Base-by-base conservation (phyloP, 2,888 invertebrate genomes). In the Itoplectis maculator region DNA sequence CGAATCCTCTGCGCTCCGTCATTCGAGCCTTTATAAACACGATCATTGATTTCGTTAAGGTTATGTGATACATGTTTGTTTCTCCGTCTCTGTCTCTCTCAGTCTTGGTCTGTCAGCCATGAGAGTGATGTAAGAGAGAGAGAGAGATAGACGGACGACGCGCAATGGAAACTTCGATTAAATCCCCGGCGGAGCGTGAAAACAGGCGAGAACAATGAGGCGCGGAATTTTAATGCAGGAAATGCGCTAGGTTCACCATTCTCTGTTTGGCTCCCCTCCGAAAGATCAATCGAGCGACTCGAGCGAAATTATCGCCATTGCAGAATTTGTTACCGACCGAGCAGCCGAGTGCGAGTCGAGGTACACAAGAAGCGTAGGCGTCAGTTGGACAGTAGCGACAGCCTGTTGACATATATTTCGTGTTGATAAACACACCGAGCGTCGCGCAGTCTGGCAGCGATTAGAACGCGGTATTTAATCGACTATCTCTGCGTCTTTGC, bases 381-480 rank as follows among this genome's bases (percentile, higher is more conserved):
- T 8, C 18, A 51, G 49, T 61, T 9, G 15, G 37, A 56, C 45
- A 69, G 37, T 59, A 37, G 47, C 37, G 37, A 59, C 59, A 20
- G 42, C 23, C 18, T 42, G 15, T 66, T 77, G 73, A 63, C 73
- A 68, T 73, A 20, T 77, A 73, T 69, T 54, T 35, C 51, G 51
- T 73, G 68, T 81, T 56, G 42, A 23, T 45, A 66, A 47, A 72
- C 35, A 66, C 56, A 66, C 11, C 23, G 45, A 2, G n/a, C 11
- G 23, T 54, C n/a, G 9, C 8, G 15, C 49, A 51, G 18, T 20
- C 49, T 51, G 15, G 29, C 29, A 29, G 3, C 5, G 29, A 29
- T 5, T n/a, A n/a, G n/a, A n/a, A n/a, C n/a, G n/a, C n/a, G n/a
- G n/a, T n/a, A n/a, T n/a, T n/a, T n/a, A n/a, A n/a, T n/a, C n/a